Evolutionary conservation across 2,113 vertebrate genomes (phyloP).

Genomic region (Calyptommatus sinebrachiatus): DNA sequence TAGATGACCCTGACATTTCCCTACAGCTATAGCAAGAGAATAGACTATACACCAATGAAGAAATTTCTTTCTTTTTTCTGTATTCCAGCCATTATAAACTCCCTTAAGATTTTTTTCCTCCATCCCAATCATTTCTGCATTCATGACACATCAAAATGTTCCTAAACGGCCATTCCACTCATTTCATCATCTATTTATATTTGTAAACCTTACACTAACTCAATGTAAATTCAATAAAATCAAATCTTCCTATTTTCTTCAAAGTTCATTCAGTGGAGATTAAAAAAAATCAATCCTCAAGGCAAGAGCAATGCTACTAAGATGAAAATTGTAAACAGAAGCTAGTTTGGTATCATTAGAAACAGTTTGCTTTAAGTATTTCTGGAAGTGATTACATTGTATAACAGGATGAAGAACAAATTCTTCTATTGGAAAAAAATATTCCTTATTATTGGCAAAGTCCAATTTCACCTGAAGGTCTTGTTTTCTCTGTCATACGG

Average conservation of each 20-base stretch:
- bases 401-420: not conserved
- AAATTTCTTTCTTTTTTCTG: not conserved
- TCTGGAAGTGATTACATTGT: not conserved
- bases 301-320: too few species aligned
- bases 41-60: constrained; percentile 1
- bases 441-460: too few species aligned
- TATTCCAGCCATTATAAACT: not conserved
- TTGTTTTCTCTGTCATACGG: too few species aligned
- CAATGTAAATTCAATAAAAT: too few species aligned
- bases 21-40: not conserved
- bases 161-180: not conserved
- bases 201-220: too few species aligned
- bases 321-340: too few species aligned
- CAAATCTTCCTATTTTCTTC: not conserved
- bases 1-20: constrained; percentile 27
- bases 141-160: not conserved
- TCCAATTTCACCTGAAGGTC: too few species aligned
- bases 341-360: too few species aligned
- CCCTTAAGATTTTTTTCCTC: not conserved
- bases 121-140: not conserved
- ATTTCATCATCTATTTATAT: not conserved
- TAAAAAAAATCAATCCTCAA: too few species aligned
- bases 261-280: not conserved
- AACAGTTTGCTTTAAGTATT: not conserved
- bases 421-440: too few species aligned